Evolutionary conservation across 2,888 invertebrate genomes (phyloP), one percentile per base, ranked within the genome.

Genomic region (Drosophila subsilvestris): DNA sequence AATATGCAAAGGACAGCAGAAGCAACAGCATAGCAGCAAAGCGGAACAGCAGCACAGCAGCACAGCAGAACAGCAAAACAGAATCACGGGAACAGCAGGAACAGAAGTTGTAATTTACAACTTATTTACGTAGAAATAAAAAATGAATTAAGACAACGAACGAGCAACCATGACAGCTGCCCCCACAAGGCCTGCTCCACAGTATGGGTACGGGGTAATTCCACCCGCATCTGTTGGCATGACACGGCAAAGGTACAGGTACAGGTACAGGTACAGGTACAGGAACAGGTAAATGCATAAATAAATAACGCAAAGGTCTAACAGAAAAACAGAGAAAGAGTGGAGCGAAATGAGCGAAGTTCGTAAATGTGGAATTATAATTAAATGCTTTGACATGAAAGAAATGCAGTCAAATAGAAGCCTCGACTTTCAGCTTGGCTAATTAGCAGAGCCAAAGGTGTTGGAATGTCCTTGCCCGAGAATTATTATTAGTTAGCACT

Each of bases 121-220:
- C 87, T 85, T 85, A 86, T 84, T 86, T 84, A 79, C 87, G 74
- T 84, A 77, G 74, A 71, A 71, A 79, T 79, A 85, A 88, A 88
- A 82, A 86, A 82, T 75, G 80, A 86, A 83, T 86, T 83, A 86
- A 86, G 80, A 63, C 80, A 72, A 63, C 75, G 75, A 57, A 69
- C 51, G 25, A 59, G 76, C 59, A 58, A 66, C 50, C 75, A 54
- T 63, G 49, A 65, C 51, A 63, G 75, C 48, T 50, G 61, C 58
- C 37, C 37, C 27, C 10, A 47, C 20, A 45, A 14, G 27, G n/a
- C 42, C 29, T 44, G 32, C 12, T 3, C 32, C 29, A 12, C 12
- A 3, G 49, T 43, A 56, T 58, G 14, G 54, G 42, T 27, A 20
- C 20, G 20, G 20, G 20, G n/a, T 20, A 20, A 18, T 45, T 45